These are phyloP conservation scores for Nymphalis polychloros DNA, from an alignment of 2,888 invertebrate species.

Conservation along the genomic window DNA sequence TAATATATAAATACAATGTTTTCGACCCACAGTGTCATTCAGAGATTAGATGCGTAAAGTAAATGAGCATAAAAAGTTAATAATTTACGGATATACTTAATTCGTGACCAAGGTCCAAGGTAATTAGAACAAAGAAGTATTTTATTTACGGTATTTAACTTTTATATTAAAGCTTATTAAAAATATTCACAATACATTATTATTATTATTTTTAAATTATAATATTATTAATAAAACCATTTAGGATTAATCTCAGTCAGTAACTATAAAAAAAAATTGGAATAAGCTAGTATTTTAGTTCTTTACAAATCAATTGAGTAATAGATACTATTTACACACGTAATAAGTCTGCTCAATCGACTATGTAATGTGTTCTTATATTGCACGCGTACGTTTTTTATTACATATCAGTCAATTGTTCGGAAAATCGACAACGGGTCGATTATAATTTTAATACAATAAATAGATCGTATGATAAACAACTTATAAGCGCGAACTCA, in stretches of 20 bases:
- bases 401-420: conserved; percentile 47
- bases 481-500: neutral
- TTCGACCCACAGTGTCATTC: neutral
- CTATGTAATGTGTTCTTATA: conserved; percentile 47
- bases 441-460: conserved; percentile 6
- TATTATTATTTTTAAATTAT: too few species aligned
- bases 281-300: too few species aligned
- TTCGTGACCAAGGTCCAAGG: conserved; percentile 1
- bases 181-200: too few species aligned
- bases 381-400: conserved; percentile 48
- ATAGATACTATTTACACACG: conserved; percentile 48
- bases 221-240: too few species aligned
- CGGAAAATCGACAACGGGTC: conserved; percentile 49
- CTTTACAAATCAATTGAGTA: conserved; percentile 6
- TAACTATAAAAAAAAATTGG: too few species aligned
- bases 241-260: too few species aligned
- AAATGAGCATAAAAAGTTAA: neutral
- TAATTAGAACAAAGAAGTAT: conserved; percentile 2
- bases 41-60: conserved; percentile 2
- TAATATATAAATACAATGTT: neutral
- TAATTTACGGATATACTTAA: conserved; percentile 1
- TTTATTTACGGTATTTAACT: conserved; percentile 9
- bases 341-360: conserved; percentile 49
- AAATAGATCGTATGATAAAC: neutral
- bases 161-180: neutral